phyloP scores from a whole-genome alignment of 2,888 invertebrate genomes.

The Girardia tigrina region DNA sequence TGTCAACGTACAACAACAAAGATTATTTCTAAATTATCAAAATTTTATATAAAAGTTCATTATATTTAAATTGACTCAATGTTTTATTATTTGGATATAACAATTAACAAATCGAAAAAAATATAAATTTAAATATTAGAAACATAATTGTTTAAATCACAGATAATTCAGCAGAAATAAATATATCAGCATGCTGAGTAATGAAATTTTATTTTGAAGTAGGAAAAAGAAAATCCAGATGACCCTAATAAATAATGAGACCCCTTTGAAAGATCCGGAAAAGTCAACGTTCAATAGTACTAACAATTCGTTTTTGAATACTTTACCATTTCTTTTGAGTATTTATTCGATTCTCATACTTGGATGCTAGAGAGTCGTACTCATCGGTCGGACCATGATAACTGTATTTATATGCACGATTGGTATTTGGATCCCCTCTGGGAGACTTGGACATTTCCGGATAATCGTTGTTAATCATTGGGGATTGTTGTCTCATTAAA shows the following conservation, averaged over 20 bases:
- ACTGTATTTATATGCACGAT: slow-evolving; percentile 1
- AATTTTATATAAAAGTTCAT: too few relatives aligned
- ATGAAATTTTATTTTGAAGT: not conserved
- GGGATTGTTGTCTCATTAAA: not conserved
- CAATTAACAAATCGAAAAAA: not conserved
- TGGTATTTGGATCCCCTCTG: not conserved
- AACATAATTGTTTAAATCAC: not conserved
- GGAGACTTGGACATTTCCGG: slow-evolving; percentile 1
- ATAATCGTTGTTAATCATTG: not conserved
- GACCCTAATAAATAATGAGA: not conserved
- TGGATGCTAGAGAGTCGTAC: not conserved
- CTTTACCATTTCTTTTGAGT: slow-evolving; percentile 10
- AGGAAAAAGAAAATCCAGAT: not conserved
- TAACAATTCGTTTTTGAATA: not conserved
- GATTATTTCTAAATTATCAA: too few relatives aligned
- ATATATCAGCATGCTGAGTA: slow-evolving; percentile 1
- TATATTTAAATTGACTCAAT: too few relatives aligned
- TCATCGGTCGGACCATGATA: not conserved
- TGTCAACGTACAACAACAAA: too few relatives aligned
- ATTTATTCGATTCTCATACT: not conserved
- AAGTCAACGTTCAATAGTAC: not conserved
- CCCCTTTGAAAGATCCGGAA: not conserved
- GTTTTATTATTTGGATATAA: not conserved
- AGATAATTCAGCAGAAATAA: slow-evolving; percentile 11
- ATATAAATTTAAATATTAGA: not conserved